phyloP scores from a whole-genome alignment of 2,797 vertebrate genomes.

The Yasuhikotakia modesta region DNA sequence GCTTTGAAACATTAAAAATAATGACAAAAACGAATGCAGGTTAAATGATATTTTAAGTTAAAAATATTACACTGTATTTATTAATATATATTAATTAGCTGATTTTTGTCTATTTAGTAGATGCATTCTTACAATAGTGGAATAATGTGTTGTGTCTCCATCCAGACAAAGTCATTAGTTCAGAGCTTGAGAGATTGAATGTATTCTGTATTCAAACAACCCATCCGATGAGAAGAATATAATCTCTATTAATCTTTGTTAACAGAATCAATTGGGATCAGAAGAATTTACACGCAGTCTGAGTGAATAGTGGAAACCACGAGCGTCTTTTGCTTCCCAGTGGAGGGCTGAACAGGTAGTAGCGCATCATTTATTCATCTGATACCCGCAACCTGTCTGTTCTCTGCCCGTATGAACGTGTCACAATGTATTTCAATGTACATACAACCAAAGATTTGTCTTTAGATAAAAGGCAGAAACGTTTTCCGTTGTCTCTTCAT shows the following conservation, averaged over 20 bases:
- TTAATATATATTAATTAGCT: conserved; percentile 10
- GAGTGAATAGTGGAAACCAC: conserved; percentile 26
- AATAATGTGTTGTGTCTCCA: conserved; percentile 10
- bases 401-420: neutral
- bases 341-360: conserved; percentile 58
- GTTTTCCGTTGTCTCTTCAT: neutral
- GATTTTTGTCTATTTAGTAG: conserved; percentile 9
- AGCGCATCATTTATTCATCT: conserved; percentile 44
- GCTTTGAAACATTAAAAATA: neutral
- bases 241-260: neutral
- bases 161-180: conserved; percentile 6
- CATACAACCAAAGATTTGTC: no score
- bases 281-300: conserved; percentile 33
- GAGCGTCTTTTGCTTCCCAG: conserved; percentile 33
- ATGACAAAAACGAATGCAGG: neutral
- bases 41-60: neutral
- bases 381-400: conserved; percentile 43
- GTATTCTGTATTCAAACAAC: neutral
- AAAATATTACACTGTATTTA: conserved; percentile 3
- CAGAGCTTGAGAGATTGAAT: neutral
- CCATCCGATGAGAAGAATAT: neutral
- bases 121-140: neutral
- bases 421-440: neutral
- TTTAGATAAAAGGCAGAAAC: neutral
- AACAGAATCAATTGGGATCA: conserved; percentile 26